These are phyloP conservation scores for Cryptophagus acutangulus DNA, from an alignment of 2,888 invertebrate genomes.

Conservation along the genomic window DNA sequence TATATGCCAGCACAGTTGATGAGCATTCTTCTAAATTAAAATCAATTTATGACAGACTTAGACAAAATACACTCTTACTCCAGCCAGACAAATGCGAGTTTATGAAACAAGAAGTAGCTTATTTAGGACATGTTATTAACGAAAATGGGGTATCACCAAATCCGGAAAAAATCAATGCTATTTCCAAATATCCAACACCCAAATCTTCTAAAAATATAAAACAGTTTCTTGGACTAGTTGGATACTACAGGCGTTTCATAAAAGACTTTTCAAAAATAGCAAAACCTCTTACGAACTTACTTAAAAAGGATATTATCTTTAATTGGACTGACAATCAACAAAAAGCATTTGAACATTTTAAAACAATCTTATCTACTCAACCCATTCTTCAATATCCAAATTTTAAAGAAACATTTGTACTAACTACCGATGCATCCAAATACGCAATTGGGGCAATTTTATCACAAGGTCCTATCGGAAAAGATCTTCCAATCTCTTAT, in stretches of 20 bases:
- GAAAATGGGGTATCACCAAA: constrained; percentile 40
- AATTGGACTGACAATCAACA: constrained; percentile 9
- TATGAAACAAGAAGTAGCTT: constrained; percentile 36
- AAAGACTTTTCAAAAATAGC: constrained; percentile 29
- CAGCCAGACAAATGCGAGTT: constrained; percentile 39
- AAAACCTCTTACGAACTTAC: constrained; percentile 32
- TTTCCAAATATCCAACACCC: constrained; percentile 32
- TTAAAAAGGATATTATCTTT: constrained; percentile 27
- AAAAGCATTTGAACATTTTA: constrained; percentile 6
- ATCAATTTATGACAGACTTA: constrained; percentile 31
- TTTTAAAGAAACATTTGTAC: constrained; percentile 23
- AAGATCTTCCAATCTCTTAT: constrained; percentile 34
- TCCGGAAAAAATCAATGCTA: constrained; percentile 32
- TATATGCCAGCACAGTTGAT: constrained; percentile 26
- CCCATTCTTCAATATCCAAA: constrained; percentile 8
- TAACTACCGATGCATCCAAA: constrained; percentile 34
- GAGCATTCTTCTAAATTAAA: constrained; percentile 32
- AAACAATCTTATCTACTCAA: not conserved
- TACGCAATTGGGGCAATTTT: constrained; percentile 32
- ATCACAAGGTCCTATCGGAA: constrained; percentile 25
- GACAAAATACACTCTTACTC: constrained; percentile 23
- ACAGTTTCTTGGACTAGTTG: constrained; percentile 33
- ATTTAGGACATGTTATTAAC: constrained; percentile 39
- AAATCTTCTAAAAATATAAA: constrained; percentile 34
- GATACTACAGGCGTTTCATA: constrained; percentile 37